phyloP scores from a whole-genome alignment of 37 sponge, comb jelly and placozoan genomes.

The Oopsacas minuta region DNA sequence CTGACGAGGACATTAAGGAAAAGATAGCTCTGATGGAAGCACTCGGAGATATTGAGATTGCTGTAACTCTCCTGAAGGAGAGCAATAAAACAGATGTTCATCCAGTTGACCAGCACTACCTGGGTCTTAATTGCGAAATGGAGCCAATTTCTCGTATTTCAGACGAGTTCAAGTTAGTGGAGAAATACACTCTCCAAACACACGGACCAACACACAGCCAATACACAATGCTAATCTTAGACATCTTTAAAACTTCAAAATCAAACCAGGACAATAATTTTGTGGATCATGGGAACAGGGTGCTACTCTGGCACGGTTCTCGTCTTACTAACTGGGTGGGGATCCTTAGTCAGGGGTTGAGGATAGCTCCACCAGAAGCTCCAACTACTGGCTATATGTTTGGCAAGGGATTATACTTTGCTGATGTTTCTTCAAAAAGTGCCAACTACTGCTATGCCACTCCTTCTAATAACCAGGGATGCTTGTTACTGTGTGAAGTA shows the following conservation, averaged over 20 bases:
- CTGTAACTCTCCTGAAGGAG: slow-evolving; percentile 46
- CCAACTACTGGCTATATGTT: slow-evolving; percentile 99
- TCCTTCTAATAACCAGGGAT: slow-evolving; percentile 45
- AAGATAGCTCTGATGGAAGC: slow-evolving; percentile 76
- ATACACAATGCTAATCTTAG: slow-evolving; percentile 52
- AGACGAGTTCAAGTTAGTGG: slow-evolving; percentile 40
- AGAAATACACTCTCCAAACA: slow-evolving; percentile 66
- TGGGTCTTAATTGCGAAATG: slow-evolving; percentile 40
- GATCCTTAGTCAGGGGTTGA: slow-evolving; percentile 82
- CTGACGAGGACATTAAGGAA: slow-evolving; percentile 47
- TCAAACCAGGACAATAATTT: slow-evolving; percentile 49
- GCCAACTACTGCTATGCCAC: slow-evolving; percentile 96
- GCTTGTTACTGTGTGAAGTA: slow-evolving; percentile 77
- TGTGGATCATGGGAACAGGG: slow-evolving; percentile 75
- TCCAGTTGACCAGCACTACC: slow-evolving; percentile 65
- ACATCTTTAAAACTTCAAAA: slow-evolving; percentile 55
- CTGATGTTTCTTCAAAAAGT: slow-evolving; percentile 93
- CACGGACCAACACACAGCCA: slow-evolving; percentile 72
- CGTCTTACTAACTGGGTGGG: slow-evolving; percentile 96
- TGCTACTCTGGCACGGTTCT: slow-evolving; percentile 95
- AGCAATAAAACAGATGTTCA: slow-evolving; percentile 15
- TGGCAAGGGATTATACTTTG: slow-evolving; percentile 97
- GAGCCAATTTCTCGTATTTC: slow-evolving; percentile 35
- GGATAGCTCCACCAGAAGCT: slow-evolving; percentile 95
- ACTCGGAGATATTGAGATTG: slow-evolving; percentile 76